These are phyloP conservation scores for Acleris laterana DNA, from an alignment of 2,888 invertebrate genomes.

Conservation along the genomic window DNA sequence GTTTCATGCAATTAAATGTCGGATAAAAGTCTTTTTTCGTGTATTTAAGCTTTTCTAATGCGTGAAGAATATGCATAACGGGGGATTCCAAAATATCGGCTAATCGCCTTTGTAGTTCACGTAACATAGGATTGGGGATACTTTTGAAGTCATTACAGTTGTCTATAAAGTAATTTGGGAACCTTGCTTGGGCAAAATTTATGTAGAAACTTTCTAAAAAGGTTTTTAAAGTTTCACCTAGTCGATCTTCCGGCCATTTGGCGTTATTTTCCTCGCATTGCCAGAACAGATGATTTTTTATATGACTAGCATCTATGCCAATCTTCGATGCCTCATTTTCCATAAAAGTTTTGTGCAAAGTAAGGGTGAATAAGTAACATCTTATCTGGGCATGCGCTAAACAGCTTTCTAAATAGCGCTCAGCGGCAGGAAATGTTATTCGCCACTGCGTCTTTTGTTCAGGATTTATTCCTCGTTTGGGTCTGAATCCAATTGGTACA, in stretches of 20 bases:
- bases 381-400: conserved; percentile 89
- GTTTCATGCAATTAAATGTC: conserved; percentile 82
- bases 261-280: conserved; percentile 89
- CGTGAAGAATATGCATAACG: conserved; percentile 87
- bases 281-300: conserved; percentile 90
- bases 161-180: conserved; percentile 90
- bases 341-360: conserved; percentile 89
- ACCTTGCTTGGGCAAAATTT: conserved; percentile 84
- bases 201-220: conserved; percentile 87
- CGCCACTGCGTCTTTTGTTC: conserved; percentile 90
- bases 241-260: conserved; percentile 89
- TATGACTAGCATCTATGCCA: conserved; percentile 88
- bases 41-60: conserved; percentile 88
- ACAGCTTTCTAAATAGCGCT: conserved; percentile 89
- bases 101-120: conserved; percentile 87
- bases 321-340: conserved; percentile 86
- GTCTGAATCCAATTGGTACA: conserved; percentile 88
- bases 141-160: conserved; percentile 89
- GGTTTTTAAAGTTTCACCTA: conserved; percentile 87
- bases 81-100: conserved; percentile 89
- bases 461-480: conserved; percentile 85
- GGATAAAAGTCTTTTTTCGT: conserved; percentile 86
- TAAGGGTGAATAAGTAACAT: conserved; percentile 87
- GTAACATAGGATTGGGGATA: conserved; percentile 86
- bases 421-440: conserved; percentile 90